Evolutionary conservation across 2,113 vertebrate genomes (phyloP), one percentile per base, ranked within the genome.

Genomic region (Heterochromis multidens): DNA sequence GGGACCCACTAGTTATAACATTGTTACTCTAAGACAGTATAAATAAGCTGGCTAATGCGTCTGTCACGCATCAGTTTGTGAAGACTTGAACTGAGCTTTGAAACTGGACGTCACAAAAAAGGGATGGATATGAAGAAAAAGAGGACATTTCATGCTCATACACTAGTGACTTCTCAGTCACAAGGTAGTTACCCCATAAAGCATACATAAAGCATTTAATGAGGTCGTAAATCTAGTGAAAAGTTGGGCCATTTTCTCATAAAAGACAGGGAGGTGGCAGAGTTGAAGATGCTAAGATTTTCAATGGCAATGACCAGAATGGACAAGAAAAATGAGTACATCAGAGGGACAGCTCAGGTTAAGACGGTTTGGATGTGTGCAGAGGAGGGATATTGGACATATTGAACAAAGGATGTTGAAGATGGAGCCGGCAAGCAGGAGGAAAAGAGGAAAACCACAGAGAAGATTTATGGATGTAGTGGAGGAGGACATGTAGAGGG

Each of bases 401-500:
- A 65, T 8, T 40, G 1, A 6, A 23, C 7, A 6, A 40, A 65
- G 23, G 63, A 67, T 67, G 13, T 9, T 67, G 63, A 25, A 67
- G 35, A 43, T 67, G 2, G 4, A 67, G n/a, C 62, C 23, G 62
- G 35, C 13, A 2, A 1, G 12, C 12, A 43, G 40, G 12, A 43
- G 40, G 40, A 43, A 43, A 67, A 43, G 63, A 43, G 40, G 40
- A 43, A 43, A 13, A 40, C 35, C 63, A 67, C 23, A 67, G 62
- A 1, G 63, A 25, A 43, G 16, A 40, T 67, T 0, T 7, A 25
- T 37, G 35, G 35, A 37, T 43, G 35, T 23, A 67, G 4, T 0
- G 63, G 43, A 43, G 0, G n/a, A 67, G 7, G 0, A 67, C 0
- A 3, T 43, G 0, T n/a, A 67, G 0, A 23, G n/a, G 0, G 7